A percentile compares a stretch with the other conserved stretches of the same genome.
phyloP scores from a whole-genome alignment of 1,140 invertebrate species.

The Bombus breviceps region DNA sequence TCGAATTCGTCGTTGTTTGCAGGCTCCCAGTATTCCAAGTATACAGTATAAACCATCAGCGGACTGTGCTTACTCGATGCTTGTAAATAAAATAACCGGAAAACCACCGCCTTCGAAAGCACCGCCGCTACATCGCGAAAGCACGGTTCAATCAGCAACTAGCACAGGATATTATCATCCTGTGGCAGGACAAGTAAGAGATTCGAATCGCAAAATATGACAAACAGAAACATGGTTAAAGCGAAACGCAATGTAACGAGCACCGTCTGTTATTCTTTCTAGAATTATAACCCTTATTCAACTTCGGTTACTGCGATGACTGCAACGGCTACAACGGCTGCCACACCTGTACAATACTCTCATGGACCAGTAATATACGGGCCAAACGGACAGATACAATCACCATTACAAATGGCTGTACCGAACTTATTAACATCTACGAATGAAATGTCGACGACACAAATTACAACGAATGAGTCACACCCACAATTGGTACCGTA shows the following conservation, averaged over 20 bases:
- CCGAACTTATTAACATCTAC: constrained; percentile 25
- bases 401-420: constrained; percentile 53
- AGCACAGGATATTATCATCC: constrained; percentile 75
- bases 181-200: constrained; percentile 60
- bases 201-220: background rate
- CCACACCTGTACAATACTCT: constrained; percentile 78
- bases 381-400: constrained; percentile 74
- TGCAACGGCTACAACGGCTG: background rate
- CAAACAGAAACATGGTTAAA: background rate
- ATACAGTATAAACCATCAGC: constrained; percentile 91
- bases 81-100: constrained; percentile 92
- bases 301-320: background rate
- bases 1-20: constrained; percentile 42
- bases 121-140: constrained; percentile 61
- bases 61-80: constrained; percentile 92
- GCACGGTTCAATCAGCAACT: constrained; percentile 66
- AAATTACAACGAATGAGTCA: constrained; percentile 64
- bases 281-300: constrained; percentile 74
- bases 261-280: background rate
- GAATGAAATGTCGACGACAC: constrained; percentile 27
- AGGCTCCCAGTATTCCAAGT: constrained; percentile 87
- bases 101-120: constrained; percentile 82
- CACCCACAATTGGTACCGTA: constrained; percentile 77
- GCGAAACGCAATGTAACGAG: background rate
- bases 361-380: constrained; percentile 80